Conservation (phyloP, 2,888 invertebrate genomes). For the Tenthredo mesomela region DNA sequence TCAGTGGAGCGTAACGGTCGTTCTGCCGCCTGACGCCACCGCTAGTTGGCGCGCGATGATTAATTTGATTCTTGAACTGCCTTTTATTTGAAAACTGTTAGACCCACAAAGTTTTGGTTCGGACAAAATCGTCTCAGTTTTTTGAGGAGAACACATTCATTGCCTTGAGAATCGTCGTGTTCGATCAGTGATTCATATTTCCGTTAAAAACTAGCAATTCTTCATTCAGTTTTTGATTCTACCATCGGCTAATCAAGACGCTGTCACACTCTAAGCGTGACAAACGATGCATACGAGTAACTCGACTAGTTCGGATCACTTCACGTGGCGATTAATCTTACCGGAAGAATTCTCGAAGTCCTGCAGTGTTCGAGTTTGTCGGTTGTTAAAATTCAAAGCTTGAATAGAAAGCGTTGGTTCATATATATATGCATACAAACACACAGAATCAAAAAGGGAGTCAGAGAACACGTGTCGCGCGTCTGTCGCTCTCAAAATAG, state of each 20-base stretch:
- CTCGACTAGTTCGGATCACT: not conserved
- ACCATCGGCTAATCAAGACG: slow-evolving; percentile 16
- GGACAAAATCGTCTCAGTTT: not conserved
- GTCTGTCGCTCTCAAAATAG: slow-evolving; percentile 10
- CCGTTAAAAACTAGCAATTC: not conserved
- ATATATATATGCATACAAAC: not conserved
- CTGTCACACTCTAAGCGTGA: not conserved
- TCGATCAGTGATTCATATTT: not conserved
- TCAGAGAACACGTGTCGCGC: slow-evolving; percentile 21
- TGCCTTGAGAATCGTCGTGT: not conserved
- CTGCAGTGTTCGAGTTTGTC: not conserved
- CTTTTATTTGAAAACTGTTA: not conserved
- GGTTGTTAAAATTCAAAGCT: slow-evolving; percentile 29
- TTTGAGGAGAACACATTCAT: not conserved
- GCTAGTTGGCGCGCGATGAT: not conserved
- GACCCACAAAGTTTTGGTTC: not conserved
- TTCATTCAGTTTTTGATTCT: not conserved
- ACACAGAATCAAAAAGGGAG: not conserved
- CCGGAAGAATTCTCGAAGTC: not conserved
- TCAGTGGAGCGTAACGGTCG: slow-evolving; percentile 1
- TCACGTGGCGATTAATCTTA: slow-evolving; percentile 27
- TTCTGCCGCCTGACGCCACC: slow-evolving; percentile 7
- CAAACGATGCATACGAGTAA: slow-evolving; percentile 19
- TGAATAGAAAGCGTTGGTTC: not conserved
- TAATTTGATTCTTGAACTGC: not conserved